phyloP scores from a whole-genome alignment of 2,888 invertebrate species.

The Scelioninae gen. 1 region DNA sequence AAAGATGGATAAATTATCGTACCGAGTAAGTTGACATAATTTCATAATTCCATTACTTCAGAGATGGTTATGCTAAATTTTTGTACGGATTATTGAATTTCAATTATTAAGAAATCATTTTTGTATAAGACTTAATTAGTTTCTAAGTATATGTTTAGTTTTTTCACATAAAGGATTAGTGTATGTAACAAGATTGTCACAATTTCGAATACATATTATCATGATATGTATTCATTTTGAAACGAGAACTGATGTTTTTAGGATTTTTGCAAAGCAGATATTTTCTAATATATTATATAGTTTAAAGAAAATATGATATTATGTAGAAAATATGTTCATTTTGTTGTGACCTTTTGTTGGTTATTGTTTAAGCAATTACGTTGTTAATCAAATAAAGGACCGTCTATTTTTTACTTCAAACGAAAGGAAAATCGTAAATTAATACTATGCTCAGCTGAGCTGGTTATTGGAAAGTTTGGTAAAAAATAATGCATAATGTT shows the following conservation, averaged over 20 bases:
- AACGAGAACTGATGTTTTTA: slow-evolving; percentile 44
- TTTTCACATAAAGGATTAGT: slow-evolving; percentile 25
- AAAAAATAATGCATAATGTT: no score
- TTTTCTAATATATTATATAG: slow-evolving; percentile 11
- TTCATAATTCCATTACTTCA: slow-evolving; percentile 13
- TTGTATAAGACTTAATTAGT: slow-evolving; percentile 49
- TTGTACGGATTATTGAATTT: slow-evolving; percentile 17
- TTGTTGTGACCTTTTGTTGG: no score
- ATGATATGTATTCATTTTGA: slow-evolving; percentile 23
- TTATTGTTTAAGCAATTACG: no score
- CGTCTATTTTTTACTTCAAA: no score
- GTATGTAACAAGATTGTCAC: slow-evolving; percentile 57
- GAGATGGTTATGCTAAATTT: slow-evolving; percentile 27
- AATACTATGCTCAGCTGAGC: no score
- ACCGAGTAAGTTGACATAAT: slow-evolving; percentile 28
- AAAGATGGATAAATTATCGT: slow-evolving; percentile 18
- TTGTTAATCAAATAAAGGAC: no score
- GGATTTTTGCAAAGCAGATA: background rate
- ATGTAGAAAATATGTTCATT: background rate
- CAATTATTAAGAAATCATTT: slow-evolving; percentile 15
- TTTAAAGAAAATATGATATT: background rate
- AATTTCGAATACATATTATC: slow-evolving; percentile 56
- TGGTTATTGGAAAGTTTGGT: no score
- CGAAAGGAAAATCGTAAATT: no score
- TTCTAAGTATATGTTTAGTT: slow-evolving; percentile 23